These are phyloP conservation scores for Petrolisthes cinctipes DNA, from an alignment of 2,888 invertebrate genomes.

Conservation along the genomic window DNA sequence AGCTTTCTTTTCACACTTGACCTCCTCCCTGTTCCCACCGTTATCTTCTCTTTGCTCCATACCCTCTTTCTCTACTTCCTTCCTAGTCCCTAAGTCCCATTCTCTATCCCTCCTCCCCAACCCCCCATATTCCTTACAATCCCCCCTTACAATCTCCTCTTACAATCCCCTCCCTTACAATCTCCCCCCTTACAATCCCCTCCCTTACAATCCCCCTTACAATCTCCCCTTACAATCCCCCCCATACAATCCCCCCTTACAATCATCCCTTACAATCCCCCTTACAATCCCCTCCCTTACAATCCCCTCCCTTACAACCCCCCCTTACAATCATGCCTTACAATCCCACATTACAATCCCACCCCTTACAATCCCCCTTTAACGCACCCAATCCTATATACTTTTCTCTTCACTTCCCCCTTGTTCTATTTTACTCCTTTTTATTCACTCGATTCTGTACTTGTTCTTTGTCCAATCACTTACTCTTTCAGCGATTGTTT, in stretches of 20 bases:
- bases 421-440: background rate
- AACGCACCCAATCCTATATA: background rate
- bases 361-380: background rate
- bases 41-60: background rate
- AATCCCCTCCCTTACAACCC: background rate
- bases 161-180: conserved; percentile 5
- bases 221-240: background rate
- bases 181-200: background rate
- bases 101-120: too few species aligned
- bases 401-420: background rate
- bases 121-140: too few species aligned
- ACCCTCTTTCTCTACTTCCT: background rate
- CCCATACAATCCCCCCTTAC: too few species aligned
- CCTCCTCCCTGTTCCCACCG: background rate
- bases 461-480: background rate
- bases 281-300: background rate
- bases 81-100: too few species aligned
- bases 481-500: background rate
- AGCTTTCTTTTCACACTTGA: background rate
- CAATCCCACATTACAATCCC: background rate
- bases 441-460: background rate
- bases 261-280: too few species aligned
- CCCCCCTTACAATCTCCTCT: too few species aligned
- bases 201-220: background rate
- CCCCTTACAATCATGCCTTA: background rate